Evolutionary conservation across 2,888 invertebrate species (phyloP).

Genomic region (Exocentrus adspersus): DNA sequence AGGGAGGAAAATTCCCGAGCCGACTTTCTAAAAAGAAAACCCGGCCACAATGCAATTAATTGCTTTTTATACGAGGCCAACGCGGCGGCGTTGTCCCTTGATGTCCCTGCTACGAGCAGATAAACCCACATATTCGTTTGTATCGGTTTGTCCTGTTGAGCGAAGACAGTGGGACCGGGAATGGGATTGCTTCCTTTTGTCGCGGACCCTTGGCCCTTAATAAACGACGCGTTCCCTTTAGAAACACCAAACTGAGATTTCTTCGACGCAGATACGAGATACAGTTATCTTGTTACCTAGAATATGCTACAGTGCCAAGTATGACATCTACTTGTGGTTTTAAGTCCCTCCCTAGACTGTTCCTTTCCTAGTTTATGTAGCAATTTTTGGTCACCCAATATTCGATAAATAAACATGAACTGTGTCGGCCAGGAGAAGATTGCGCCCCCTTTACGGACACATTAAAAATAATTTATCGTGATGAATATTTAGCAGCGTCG

Average conservation of each 20-base stretch:
- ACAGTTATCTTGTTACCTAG: too few species aligned
- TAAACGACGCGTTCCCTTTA: too few species aligned
- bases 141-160: not conserved
- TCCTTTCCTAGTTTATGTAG: too few species aligned
- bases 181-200: too few species aligned
- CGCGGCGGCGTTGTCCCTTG: not conserved
- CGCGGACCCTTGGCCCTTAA: not conserved
- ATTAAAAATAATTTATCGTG: constrained; percentile 17
- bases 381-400: too few species aligned
- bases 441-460: not conserved
- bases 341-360: too few species aligned
- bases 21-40: constrained; percentile 1
- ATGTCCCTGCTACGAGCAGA: not conserved
- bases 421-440: constrained; percentile 1
- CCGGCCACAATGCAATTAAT: constrained; percentile 16
- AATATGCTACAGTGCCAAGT: too few species aligned
- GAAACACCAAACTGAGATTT: too few species aligned
- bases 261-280: too few species aligned
- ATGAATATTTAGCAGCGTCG: constrained; percentile 13
- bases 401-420: constrained; percentile 12
- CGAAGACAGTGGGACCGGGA: not conserved
- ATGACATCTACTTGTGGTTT: too few species aligned
- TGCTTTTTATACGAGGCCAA: constrained; percentile 17
- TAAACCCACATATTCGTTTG: not conserved
- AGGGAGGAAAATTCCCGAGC: constrained; percentile 6